phyloP scores from a whole-genome alignment of 2,888 invertebrate species.

The Limnephilus auricula region DNA sequence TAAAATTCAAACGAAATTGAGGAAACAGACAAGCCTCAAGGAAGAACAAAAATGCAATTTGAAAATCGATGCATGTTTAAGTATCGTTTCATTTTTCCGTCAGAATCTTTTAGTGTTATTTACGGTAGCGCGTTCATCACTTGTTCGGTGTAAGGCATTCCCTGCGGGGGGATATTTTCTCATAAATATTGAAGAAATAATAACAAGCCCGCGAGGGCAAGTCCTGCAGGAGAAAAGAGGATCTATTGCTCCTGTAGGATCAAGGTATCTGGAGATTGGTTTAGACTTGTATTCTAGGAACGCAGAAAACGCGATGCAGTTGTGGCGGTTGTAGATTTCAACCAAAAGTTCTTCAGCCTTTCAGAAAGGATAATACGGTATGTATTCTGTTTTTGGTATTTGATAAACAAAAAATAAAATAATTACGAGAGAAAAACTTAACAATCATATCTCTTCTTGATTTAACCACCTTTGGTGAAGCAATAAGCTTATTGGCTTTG shows the following conservation, averaged over 20 bases:
- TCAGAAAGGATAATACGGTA: no score
- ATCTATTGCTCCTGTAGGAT: slow-evolving; percentile 2
- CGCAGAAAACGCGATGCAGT: no score
- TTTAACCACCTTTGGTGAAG: no score
- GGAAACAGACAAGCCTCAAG: not conserved
- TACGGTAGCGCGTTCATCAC: slow-evolving; percentile 47
- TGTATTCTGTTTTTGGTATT: no score
- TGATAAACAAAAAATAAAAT: no score
- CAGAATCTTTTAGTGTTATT: slow-evolving; percentile 36
- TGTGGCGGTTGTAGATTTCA: no score
- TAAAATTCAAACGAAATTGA: not conserved
- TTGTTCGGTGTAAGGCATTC: slow-evolving; percentile 34
- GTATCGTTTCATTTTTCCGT: not conserved
- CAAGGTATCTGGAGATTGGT: not conserved
- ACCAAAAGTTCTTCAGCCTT: no score
- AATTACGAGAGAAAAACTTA: no score
- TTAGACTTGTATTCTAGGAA: not conserved
- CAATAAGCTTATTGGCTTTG: no score
- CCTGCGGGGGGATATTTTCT: slow-evolving; percentile 49
- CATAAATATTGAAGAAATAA: slow-evolving; percentile 58
- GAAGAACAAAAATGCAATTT: not conserved
- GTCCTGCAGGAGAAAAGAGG: not conserved
- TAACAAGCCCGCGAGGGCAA: slow-evolving; percentile 43
- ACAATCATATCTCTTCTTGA: no score
- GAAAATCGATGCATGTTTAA: not conserved